These are phyloP conservation scores for Sterna hirundo DNA, from an alignment of 2,113 vertebrate genomes.

Conservation along the genomic window DNA sequence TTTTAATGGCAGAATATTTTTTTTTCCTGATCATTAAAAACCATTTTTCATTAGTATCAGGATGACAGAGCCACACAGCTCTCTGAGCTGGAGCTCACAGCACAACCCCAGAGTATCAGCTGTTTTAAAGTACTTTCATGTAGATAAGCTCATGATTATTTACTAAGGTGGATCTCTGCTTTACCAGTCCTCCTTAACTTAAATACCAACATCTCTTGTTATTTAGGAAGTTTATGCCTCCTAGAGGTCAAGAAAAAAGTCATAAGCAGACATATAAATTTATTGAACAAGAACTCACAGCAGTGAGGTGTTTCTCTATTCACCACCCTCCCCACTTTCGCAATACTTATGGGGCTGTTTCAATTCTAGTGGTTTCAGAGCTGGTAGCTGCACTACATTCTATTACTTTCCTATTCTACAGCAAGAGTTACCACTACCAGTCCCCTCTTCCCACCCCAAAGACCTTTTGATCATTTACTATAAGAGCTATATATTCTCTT, in stretches of 20 bases:
- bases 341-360: background rate
- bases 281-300: background rate
- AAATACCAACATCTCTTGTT: background rate
- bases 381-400: background rate
- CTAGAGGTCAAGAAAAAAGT: background rate
- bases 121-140: background rate
- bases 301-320: background rate
- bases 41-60: background rate
- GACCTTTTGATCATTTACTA: background rate
- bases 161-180: background rate
- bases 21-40: background rate
- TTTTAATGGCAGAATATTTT: background rate
- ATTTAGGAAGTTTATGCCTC: background rate
- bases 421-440: background rate
- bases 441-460: background rate
- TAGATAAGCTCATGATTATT: background rate
- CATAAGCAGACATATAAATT: background rate
- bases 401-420: background rate
- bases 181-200: background rate
- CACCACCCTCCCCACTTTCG: background rate
- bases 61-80: background rate
- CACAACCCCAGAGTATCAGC: background rate
- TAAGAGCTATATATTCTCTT: background rate
- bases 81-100: background rate
- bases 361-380: background rate